Conservation (phyloP, 2,113 vertebrate genomes). For the Passer domesticus region DNA sequence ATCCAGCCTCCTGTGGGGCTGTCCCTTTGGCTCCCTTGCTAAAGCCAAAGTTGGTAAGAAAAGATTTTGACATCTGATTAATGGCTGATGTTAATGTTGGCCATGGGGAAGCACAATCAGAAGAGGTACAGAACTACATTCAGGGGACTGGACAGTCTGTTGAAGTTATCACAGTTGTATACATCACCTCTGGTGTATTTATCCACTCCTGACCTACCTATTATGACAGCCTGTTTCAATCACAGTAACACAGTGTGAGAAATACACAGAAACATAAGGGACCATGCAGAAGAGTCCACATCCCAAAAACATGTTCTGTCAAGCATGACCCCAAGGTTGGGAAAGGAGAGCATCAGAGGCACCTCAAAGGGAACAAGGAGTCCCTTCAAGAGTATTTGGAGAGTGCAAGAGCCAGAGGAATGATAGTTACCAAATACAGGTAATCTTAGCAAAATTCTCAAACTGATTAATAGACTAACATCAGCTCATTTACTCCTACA, state of each 20-base stretch:
- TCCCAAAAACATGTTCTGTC: background rate
- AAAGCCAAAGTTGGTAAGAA: background rate
- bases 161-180: background rate
- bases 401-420: background rate
- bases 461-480: background rate
- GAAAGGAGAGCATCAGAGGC: slow-evolving; percentile 1
- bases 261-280: background rate
- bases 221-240: background rate
- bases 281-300: background rate
- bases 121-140: background rate
- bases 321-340: background rate
- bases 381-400: background rate
- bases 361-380: background rate
- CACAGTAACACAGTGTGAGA: background rate
- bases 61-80: background rate
- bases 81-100: background rate
- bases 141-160: background rate
- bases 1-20: background rate
- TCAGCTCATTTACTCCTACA: background rate
- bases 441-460: background rate
- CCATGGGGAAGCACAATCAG: background rate
- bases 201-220: background rate
- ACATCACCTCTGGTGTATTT: background rate
- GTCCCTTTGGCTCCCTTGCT: background rate
- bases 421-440: background rate